Percentiles rank a stretch among this genome's conserved stretches.
phyloP scores from a whole-genome alignment of 2,113 vertebrate genomes.

The Bucco capensis region DNA sequence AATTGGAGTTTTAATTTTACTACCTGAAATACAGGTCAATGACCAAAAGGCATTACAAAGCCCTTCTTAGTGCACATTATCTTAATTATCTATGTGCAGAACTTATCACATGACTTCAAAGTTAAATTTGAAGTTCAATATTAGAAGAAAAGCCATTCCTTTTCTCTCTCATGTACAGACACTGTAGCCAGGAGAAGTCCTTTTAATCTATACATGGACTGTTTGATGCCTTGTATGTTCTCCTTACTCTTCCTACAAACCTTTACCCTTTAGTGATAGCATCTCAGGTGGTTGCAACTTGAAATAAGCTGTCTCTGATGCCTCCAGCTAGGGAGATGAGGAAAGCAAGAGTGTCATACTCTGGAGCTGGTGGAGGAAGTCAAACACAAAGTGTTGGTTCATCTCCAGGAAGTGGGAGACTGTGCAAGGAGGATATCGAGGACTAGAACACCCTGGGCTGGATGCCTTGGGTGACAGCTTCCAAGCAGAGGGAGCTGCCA shows the following conservation, averaged over 20 bases:
- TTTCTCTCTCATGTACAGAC: not conserved
- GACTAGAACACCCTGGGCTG: slow-evolving; percentile 67
- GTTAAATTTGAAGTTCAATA: not conserved
- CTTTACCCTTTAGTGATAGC: not conserved
- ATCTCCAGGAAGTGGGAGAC: slow-evolving; percentile 64
- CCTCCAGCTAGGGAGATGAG: not conserved
- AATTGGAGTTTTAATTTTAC: not conserved
- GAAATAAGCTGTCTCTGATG: not conserved
- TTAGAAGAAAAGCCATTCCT: not conserved
- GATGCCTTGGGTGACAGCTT: slow-evolving; percentile 62
- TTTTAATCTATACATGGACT: not conserved
- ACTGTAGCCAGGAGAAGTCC: not conserved
- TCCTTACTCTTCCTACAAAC: not conserved
- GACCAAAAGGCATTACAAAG: not conserved
- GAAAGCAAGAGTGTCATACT: not conserved
- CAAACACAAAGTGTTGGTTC: slow-evolving; percentile 60
- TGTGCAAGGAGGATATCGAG: slow-evolving; percentile 59
- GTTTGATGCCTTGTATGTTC: not conserved
- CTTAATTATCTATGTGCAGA: not conserved
- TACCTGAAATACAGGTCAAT: not conserved
- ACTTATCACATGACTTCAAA: not conserved
- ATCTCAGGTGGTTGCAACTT: not conserved
- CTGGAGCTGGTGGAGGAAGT: slow-evolving; percentile 40
- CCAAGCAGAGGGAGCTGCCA: slow-evolving; percentile 62
- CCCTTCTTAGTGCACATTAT: accelerated